These are phyloP conservation scores for Sphaerodactylus townsendi DNA, from an alignment of 2,113 vertebrate species.

Conservation along the genomic window DNA sequence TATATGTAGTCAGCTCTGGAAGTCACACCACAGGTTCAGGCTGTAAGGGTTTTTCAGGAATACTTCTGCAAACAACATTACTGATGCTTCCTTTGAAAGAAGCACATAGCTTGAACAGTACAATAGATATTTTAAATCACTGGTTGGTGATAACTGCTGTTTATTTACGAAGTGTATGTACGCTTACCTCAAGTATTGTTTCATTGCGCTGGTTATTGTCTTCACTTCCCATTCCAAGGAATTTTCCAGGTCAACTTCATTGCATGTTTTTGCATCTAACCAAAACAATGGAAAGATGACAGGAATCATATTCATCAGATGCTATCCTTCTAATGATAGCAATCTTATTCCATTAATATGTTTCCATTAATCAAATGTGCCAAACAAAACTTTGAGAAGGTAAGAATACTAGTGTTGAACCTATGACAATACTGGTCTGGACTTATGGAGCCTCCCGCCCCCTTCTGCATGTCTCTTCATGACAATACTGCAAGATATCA, in stretches of 20 bases:
- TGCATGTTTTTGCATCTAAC: conserved; percentile 85
- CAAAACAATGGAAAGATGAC: conserved; percentile 5
- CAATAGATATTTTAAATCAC: not conserved
- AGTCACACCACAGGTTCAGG: not conserved
- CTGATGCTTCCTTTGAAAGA: not conserved
- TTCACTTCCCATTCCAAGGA: conserved; percentile 94
- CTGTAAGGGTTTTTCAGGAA: not conserved
- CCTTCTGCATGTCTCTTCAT: not conserved
- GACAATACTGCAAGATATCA: not conserved
- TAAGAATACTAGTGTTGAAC: not conserved
- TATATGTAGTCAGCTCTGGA: no score
- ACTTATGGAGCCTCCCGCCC: no score
- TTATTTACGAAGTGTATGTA: not conserved
- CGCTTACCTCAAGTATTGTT: conserved; percentile 91
- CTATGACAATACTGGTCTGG: not conserved
- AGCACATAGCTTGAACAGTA: not conserved
- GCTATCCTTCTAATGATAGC: no score
- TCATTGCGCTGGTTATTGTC: conserved; percentile 94
- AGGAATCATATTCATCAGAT: no score
- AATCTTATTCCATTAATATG: conserved; percentile 32
- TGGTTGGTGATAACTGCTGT: not conserved
- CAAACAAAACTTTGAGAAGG: not conserved
- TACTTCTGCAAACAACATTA: not conserved
- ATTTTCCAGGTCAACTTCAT: conserved; percentile 86
- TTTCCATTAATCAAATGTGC: not conserved